Conservation (phyloP, 1,140 invertebrate species). For the Aphelenchoides fujianensis region DNA sequence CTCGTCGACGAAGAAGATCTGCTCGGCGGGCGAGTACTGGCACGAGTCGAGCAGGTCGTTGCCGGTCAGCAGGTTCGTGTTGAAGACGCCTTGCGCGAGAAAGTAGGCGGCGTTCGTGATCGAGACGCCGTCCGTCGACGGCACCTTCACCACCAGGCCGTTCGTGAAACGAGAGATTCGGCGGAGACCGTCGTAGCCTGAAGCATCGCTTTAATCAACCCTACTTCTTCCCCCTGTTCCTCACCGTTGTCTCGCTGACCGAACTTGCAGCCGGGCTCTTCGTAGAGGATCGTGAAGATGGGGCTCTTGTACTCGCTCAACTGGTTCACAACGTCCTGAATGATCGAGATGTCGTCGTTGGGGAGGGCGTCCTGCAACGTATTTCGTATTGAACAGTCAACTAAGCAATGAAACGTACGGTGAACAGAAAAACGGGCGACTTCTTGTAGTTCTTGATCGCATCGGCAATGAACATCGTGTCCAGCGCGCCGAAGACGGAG, state of each 20-base stretch:
- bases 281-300: conserved; percentile 13
- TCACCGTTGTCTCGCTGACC: background rate
- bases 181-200: background rate
- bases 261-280: background rate
- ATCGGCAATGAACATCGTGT: background rate
- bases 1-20: conserved; percentile 15
- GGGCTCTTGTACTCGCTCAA: background rate
- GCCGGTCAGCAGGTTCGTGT: background rate
- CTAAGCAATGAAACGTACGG: background rate
- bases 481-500: background rate
- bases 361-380: conserved; percentile 9
- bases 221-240: too few relatives aligned
- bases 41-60: conserved; percentile 19
- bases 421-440: background rate
- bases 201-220: too few relatives aligned
- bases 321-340: background rate
- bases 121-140: background rate
- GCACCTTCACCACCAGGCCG: background rate
- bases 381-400: too few relatives aligned
- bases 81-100: background rate
- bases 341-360: background rate
- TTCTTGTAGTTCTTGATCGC: conserved; percentile 2
- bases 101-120: background rate
- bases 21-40: conserved; percentile 7
- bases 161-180: background rate